These are phyloP conservation scores for Actinopyga echinites DNA, from an alignment of 53 echinoderm and acorn worm species.

Conservation along the genomic window DNA sequence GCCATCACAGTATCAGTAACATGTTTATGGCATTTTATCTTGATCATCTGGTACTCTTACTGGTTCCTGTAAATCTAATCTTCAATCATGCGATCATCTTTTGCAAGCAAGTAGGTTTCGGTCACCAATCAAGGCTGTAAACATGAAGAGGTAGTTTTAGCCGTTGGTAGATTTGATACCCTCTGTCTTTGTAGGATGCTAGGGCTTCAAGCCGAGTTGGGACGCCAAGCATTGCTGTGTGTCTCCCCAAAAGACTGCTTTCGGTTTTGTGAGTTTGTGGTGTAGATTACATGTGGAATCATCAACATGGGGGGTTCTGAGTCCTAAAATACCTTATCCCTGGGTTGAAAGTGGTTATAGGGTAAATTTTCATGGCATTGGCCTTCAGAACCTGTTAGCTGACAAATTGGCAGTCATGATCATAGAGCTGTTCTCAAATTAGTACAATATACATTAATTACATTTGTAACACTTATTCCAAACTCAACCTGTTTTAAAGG, in stretches of 20 bases:
- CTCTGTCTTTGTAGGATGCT: slow-evolving; percentile 19
- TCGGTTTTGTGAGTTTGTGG: slow-evolving; percentile 25
- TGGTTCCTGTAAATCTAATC: slow-evolving; percentile 35
- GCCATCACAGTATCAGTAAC: slow-evolving; percentile 13
- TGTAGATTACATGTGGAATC: slow-evolving; percentile 32
- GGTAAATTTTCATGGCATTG: slow-evolving; percentile 32
- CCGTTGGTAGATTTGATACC: slow-evolving; percentile 12
- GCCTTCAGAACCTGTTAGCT: slow-evolving; percentile 8
- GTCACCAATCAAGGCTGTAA: slow-evolving; percentile 39
- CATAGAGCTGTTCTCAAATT: no score
- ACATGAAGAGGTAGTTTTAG: slow-evolving; percentile 26
- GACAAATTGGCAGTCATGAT: neutral
- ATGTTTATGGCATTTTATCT: slow-evolving; percentile 27
- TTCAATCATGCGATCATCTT: neutral
- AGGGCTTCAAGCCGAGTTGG: slow-evolving; percentile 12
- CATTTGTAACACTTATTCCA: no score
- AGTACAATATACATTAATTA: no score
- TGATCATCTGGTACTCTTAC: slow-evolving; percentile 14
- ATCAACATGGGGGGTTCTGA: slow-evolving; percentile 17
- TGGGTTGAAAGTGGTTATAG: slow-evolving; percentile 27
- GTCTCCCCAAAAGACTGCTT: slow-evolving; percentile 4
- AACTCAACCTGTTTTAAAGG: no score
- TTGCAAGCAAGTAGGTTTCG: slow-evolving; percentile 22
- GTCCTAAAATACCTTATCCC: slow-evolving; percentile 22
- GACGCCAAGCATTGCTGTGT: slow-evolving; percentile 21